A percentile compares a stretch with the other conserved stretches of the same genome.
phyloP scores from a whole-genome alignment of 2,113 vertebrate genomes.

The Galemys pyrenaicus region DNA sequence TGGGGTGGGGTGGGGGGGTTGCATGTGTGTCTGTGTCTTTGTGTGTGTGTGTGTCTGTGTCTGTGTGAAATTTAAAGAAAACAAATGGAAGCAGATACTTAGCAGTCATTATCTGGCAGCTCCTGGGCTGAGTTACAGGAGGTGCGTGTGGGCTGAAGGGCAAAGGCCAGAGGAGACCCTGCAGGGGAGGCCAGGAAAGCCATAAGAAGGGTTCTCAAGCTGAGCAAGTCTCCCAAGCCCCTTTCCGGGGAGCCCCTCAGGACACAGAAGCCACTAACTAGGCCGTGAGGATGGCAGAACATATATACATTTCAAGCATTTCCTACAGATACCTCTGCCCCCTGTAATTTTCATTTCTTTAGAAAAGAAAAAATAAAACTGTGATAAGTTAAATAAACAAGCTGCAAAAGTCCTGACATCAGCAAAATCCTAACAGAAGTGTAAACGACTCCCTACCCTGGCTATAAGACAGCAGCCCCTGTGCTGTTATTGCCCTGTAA shows the following conservation, averaged over 20 bases:
- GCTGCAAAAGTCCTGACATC: background rate
- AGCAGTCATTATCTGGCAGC: background rate
- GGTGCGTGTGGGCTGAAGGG: background rate
- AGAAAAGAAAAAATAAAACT: background rate
- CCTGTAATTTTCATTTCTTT: background rate
- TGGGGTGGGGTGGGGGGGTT: background rate
- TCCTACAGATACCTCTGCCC: background rate
- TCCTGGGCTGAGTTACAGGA: background rate
- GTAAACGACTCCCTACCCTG: fast-evolving
- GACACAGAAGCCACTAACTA: background rate
- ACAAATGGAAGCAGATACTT: too few relatives aligned
- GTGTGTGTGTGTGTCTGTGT: background rate
- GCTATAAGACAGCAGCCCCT: background rate
- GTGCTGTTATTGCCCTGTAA: background rate
- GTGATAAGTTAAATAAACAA: background rate
- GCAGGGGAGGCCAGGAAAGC: background rate
- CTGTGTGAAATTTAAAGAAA: background rate
- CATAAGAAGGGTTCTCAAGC: background rate
- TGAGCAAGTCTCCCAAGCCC: background rate
- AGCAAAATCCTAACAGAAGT: background rate
- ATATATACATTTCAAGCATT: too few relatives aligned
- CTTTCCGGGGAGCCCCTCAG: too few relatives aligned
- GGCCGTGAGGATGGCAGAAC: background rate
- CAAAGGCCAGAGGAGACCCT: background rate
- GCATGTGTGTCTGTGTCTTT: background rate